Conservation (phyloP, 2,888 invertebrate genomes). For the Scaptomyza reducta region DNA sequence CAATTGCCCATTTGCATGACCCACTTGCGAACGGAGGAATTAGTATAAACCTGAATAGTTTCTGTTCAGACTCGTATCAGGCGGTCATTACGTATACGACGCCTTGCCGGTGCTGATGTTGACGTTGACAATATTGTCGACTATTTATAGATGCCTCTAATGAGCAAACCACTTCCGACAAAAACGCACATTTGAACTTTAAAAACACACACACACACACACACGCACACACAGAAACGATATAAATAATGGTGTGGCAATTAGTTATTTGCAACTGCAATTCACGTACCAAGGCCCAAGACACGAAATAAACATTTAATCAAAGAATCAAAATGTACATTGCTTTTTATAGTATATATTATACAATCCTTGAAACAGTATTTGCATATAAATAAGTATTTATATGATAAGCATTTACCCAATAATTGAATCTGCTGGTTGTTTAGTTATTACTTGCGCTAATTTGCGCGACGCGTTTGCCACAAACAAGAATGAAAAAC, state of each 20-base stretch:
- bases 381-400: neutral
- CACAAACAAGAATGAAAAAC: constrained; percentile 60
- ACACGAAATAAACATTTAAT: constrained; percentile 18
- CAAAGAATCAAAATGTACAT: constrained; percentile 1
- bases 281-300: constrained; percentile 12
- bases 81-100: constrained; percentile 62
- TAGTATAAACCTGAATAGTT: constrained; percentile 14
- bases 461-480: constrained; percentile 59
- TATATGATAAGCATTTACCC: constrained; percentile 49
- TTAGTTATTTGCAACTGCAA: constrained; percentile 43
- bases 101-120: constrained; percentile 31
- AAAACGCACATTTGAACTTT: constrained; percentile 72
- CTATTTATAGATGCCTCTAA: constrained; percentile 62
- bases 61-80: constrained; percentile 25
- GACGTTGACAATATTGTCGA: constrained; percentile 37
- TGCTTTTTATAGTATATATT: too few species aligned
- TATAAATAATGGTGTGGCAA: constrained; percentile 57
- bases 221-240: constrained; percentile 14
- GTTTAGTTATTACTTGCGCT: constrained; percentile 21
- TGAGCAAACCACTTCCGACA: constrained; percentile 67
- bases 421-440: constrained; percentile 22
- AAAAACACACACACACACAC: constrained; percentile 13
- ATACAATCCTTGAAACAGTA: constrained; percentile 9
- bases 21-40: constrained; percentile 55
- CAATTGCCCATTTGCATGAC: constrained; percentile 56